Percentiles rank a stretch among this genome's conserved stretches.
Evolutionary conservation across 2,113 vertebrate species (phyloP).

Genomic region (Elachura formosa): DNA sequence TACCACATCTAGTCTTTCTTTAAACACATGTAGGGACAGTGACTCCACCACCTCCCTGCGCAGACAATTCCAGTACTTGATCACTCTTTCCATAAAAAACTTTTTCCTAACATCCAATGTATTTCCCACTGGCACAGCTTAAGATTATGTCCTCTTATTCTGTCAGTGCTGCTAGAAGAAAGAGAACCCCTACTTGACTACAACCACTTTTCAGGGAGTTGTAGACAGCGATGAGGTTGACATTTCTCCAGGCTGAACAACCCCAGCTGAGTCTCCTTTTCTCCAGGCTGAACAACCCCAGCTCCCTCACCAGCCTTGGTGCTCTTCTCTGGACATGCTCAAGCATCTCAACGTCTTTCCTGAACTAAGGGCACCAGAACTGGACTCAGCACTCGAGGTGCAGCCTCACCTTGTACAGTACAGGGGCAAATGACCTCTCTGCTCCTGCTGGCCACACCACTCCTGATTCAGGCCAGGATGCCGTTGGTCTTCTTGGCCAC

Average conservation of each 20-base stretch:
- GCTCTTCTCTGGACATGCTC: fast-evolving
- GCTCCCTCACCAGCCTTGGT: background rate
- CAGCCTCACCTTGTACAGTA: background rate
- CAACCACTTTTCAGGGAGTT: background rate
- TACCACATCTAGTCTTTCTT: background rate
- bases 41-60: background rate
- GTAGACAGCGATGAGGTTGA: background rate
- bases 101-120: background rate
- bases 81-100: background rate
- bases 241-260: background rate
- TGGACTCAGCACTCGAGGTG: background rate
- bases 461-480: background rate
- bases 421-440: background rate
- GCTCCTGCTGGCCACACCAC: background rate
- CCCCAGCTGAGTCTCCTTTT: background rate
- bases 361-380: background rate
- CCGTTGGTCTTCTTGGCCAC: background rate
- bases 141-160: background rate
- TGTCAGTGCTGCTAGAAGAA: background rate
- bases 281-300: background rate
- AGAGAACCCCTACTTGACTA: background rate
- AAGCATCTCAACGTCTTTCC: fast-evolving
- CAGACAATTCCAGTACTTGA: background rate
- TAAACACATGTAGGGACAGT: no score
- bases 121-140: background rate